Evolutionary conservation across 2,797 vertebrate species (phyloP).

Genomic region (Danio aesculapii): DNA sequence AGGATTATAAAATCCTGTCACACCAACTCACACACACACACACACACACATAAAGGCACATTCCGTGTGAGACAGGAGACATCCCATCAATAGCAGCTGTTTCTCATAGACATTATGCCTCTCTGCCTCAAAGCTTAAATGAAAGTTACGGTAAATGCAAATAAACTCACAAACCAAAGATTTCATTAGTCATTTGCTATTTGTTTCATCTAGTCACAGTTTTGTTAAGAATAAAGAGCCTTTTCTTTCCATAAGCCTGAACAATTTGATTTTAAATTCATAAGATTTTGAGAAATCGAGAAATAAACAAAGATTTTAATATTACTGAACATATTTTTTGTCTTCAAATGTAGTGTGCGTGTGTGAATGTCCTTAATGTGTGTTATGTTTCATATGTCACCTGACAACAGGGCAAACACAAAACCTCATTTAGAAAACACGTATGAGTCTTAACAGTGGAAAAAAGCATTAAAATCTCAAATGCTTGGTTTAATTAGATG

Average conservation of each 20-base stretch:
- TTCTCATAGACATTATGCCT: constrained; percentile 76
- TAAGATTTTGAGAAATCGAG: no score
- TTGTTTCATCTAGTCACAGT: no score
- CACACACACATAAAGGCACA: constrained; percentile 52
- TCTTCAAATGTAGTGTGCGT: background rate
- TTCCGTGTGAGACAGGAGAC: constrained; percentile 75
- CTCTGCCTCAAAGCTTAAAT: constrained; percentile 24
- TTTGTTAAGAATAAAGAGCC: no score
- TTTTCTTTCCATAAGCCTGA: no score
- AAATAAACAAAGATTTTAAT: no score
- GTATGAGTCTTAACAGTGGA: background rate
- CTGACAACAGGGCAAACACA: constrained; percentile 62
- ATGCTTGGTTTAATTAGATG: background rate
- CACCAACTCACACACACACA: constrained; percentile 21
- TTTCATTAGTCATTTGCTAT: constrained; percentile 7
- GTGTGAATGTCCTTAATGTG: constrained; percentile 75
- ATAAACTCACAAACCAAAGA: background rate
- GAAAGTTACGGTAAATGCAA: constrained; percentile 13
- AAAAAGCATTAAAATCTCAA: background rate
- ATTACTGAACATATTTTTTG: no score
- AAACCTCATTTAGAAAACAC: constrained; percentile 33
- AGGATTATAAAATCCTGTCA: constrained; percentile 75
- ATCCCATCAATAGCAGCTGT: constrained; percentile 81
- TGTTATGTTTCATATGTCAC: no score
- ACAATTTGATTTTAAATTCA: no score